These are phyloP conservation scores for Perizoma flavofasciatum DNA, from an alignment of 2,888 invertebrate genomes.

Conservation along the genomic window DNA sequence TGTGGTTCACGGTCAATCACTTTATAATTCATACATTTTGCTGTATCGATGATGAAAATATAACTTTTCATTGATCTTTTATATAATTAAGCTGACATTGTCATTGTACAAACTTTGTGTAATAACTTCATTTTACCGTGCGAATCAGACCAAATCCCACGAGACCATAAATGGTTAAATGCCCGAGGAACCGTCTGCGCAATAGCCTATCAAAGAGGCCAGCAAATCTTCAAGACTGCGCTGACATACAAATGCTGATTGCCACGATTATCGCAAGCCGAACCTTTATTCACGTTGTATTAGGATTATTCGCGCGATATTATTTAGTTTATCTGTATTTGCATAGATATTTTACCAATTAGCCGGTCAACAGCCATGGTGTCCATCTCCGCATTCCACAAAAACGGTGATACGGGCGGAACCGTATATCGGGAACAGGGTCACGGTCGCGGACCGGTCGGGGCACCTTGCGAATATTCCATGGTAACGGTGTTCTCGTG, in stretches of 20 bases:
- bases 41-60: constrained; percentile 24
- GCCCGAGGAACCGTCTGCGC: constrained; percentile 38
- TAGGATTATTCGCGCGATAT: too few relatives aligned
- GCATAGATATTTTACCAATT: constrained; percentile 36
- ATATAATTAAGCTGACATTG: constrained; percentile 10
- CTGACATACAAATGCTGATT: constrained; percentile 19
- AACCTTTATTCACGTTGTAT: neutral
- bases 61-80: constrained; percentile 15
- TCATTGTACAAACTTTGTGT: constrained; percentile 14
- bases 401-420: constrained; percentile 59
- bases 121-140: constrained; percentile 29
- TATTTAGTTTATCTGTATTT: constrained; percentile 3
- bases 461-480: constrained; percentile 62
- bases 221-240: constrained; percentile 23
- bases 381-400: constrained; percentile 70
- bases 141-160: constrained; percentile 47
- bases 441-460: constrained; percentile 76
- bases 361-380: constrained; percentile 49
- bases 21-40: constrained; percentile 34
- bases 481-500: constrained; percentile 57
- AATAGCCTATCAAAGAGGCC: constrained; percentile 33
- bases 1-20: constrained; percentile 49
- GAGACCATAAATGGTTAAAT: constrained; percentile 45
- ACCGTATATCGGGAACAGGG: constrained; percentile 73
- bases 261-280: constrained; percentile 1